A percentile compares a stretch with the other conserved stretches of the same genome.
Evolutionary conservation across 2,888 invertebrate species (phyloP).

Genomic region (Polydrusus cervinus): DNA sequence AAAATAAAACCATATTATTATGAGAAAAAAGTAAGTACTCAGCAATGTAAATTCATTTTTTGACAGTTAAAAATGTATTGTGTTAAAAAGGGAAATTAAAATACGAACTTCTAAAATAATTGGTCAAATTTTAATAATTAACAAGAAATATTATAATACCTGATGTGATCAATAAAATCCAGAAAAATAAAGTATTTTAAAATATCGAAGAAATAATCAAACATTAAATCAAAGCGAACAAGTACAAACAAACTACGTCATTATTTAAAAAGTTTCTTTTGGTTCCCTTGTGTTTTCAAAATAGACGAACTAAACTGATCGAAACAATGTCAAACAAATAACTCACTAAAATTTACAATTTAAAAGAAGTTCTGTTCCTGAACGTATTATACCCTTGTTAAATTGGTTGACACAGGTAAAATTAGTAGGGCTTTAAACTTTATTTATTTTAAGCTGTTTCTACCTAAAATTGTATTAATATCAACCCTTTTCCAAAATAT

Average conservation of each 20-base stretch:
- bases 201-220: conserved; percentile 16
- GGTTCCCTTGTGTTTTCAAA: conserved; percentile 13
- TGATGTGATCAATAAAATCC: conserved; percentile 11
- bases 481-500: conserved; percentile 25
- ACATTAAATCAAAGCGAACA: not conserved
- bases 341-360: not conserved
- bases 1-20: no score
- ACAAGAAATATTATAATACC: not conserved
- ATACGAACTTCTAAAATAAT: not conserved
- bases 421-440: conserved; percentile 2
- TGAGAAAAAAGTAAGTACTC: no score
- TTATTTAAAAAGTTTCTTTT: conserved; percentile 8
- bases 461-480: conserved; percentile 18
- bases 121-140: no score
- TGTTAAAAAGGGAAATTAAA: not conserved
- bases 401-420: conserved; percentile 25
- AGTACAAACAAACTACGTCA: not conserved
- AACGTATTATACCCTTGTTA: conserved; percentile 34
- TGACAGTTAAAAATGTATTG: no score
- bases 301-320: conserved; percentile 1
- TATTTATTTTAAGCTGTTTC: conserved; percentile 23
- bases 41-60: no score
- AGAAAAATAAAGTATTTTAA: not conserved
- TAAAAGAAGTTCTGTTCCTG: conserved; percentile 17
- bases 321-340: not conserved